Percentiles rank a stretch among this genome's conserved stretches.
These are phyloP conservation scores for Peromyscus eremicus DNA, from an alignment of 2,797 vertebrate species.

Conservation along the genomic window DNA sequence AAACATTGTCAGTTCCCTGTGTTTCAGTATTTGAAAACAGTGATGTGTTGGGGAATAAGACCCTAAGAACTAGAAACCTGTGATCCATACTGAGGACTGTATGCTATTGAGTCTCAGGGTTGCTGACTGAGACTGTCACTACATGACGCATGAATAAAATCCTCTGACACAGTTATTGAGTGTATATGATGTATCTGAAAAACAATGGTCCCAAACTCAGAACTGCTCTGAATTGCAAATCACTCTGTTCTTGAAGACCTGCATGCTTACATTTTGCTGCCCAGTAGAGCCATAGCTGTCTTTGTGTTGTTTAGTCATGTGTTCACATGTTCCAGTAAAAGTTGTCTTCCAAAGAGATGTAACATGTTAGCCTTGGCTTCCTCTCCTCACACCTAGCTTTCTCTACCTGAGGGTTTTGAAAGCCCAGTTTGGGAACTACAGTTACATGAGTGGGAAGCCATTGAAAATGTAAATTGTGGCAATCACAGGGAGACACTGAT, in stretches of 20 bases:
- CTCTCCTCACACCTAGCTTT: background rate
- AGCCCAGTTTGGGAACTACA: background rate
- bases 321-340: slow-evolving; percentile 9
- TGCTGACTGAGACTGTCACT: background rate
- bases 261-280: slow-evolving; percentile 7
- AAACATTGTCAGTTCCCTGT: slow-evolving; percentile 33
- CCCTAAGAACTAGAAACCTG: background rate
- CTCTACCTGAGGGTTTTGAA: background rate
- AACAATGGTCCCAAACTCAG: background rate
- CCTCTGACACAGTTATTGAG: background rate
- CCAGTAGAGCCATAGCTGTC: background rate
- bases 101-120: background rate
- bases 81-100: background rate
- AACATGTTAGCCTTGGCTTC: slow-evolving; percentile 12
- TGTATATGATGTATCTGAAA: background rate
- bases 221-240: background rate
- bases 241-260: background rate
- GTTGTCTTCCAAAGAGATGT: background rate
- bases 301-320: slow-evolving; percentile 26
- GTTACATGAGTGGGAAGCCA: slow-evolving; percentile 37
- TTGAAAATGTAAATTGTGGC: slow-evolving; percentile 35
- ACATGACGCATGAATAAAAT: background rate
- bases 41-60: background rate
- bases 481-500: background rate
- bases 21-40: background rate